phyloP scores from a whole-genome alignment of 2,797 vertebrate genomes.

The Periparus ater region DNA sequence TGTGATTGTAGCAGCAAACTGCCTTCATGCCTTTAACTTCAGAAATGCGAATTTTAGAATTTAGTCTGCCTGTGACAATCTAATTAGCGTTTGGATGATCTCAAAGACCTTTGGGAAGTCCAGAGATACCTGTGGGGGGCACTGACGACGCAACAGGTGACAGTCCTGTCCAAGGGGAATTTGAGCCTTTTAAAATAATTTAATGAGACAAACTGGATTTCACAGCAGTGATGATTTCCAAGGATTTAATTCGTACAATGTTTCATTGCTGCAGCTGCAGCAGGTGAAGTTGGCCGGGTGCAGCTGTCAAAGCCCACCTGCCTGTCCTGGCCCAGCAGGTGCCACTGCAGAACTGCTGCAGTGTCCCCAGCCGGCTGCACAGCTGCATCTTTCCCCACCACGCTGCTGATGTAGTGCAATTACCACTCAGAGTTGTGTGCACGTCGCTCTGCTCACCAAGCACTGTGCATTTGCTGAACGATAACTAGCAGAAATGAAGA shows the following conservation, averaged over 20 bases:
- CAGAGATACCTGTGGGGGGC: rapidly evolving
- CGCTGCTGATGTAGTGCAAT: neutral
- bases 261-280: neutral
- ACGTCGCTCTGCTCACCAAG: neutral
- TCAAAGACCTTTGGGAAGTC: neutral
- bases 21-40: neutral
- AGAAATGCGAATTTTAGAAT: neutral
- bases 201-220: neutral
- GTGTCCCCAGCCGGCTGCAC: neutral
- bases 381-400: rapidly evolving
- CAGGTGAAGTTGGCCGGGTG: neutral
- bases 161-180: neutral
- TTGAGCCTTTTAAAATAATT: neutral
- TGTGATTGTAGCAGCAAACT: neutral
- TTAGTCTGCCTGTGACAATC: rapidly evolving
- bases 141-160: neutral
- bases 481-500: neutral
- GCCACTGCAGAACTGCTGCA: neutral
- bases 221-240: neutral
- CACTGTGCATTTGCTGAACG: neutral
- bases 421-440: neutral
- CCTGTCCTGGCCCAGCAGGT: neutral
- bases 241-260: neutral
- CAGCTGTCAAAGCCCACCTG: neutral
- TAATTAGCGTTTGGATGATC: rapidly evolving